Percentiles rank a stretch among this genome's conserved stretches.
phyloP scores from a whole-genome alignment of 2,797 vertebrate genomes.

The Chelonia mydas region DNA sequence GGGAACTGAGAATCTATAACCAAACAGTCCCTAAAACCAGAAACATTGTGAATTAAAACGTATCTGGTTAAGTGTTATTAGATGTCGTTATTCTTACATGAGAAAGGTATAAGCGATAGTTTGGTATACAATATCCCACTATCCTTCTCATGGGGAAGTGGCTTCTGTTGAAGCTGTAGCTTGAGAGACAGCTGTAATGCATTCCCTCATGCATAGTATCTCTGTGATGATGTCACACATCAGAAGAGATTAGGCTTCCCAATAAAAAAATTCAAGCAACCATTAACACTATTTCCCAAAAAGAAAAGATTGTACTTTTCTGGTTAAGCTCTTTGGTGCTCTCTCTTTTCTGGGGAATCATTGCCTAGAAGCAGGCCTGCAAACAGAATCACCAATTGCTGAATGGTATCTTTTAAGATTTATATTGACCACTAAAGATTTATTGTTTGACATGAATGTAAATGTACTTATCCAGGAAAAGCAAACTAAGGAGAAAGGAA shows the following conservation, averaged over 20 bases:
- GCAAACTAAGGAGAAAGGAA: not conserved
- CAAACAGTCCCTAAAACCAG: not conserved
- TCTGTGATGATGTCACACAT: not conserved
- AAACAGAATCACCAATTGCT: not conserved
- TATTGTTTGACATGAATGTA: not conserved
- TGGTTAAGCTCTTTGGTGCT: not conserved
- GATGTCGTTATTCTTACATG: not conserved
- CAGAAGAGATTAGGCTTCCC: not conserved
- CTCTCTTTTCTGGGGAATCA: not conserved
- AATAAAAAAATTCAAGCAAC: not conserved
- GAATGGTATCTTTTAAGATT: not conserved
- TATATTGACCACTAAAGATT: not conserved
- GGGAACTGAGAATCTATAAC: not conserved
- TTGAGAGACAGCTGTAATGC: not conserved
- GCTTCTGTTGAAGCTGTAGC: not conserved
- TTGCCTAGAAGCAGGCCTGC: not conserved
- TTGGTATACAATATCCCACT: not conserved
- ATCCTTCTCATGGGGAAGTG: not conserved
- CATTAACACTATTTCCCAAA: not conserved
- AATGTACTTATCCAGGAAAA: not conserved
- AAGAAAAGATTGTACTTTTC: not conserved
- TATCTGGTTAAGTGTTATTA: not conserved
- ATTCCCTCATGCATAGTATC: conserved; percentile 7
- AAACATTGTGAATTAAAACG: conserved; percentile 38
- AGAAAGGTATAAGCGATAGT: not conserved